These are phyloP conservation scores for Chironomus striatipennis DNA, from an alignment of 1,140 invertebrate genomes.

Conservation along the genomic window DNA sequence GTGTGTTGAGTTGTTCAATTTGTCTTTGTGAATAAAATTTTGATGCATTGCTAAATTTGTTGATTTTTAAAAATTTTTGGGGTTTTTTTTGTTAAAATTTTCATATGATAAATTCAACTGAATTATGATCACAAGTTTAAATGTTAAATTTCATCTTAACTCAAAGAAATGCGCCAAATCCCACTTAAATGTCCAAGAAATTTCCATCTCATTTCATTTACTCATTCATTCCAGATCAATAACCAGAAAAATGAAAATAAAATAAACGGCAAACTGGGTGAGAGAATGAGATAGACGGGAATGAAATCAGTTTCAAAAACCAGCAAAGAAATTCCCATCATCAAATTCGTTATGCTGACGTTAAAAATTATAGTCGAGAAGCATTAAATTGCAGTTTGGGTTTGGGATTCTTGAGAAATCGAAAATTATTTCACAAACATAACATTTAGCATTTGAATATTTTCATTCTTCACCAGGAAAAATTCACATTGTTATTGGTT, in stretches of 20 bases:
- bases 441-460: constrained; percentile 20
- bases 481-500: too few relatives aligned
- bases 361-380: background rate
- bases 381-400: background rate
- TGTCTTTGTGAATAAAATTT: too few relatives aligned
- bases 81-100: too few relatives aligned
- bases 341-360: background rate
- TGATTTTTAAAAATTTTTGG: too few relatives aligned
- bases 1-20: too few relatives aligned
- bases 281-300: too few relatives aligned
- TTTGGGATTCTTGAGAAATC: background rate
- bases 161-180: too few relatives aligned
- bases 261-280: background rate
- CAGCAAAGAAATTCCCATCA: background rate
- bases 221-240: background rate
- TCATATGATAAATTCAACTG: too few relatives aligned
- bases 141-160: too few relatives aligned
- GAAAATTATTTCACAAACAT: constrained; percentile 21
- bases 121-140: too few relatives aligned
- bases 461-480: background rate
- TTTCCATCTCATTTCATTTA: background rate
- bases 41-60: too few relatives aligned
- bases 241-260: background rate
- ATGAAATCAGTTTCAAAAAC: too few relatives aligned
- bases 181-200: background rate